phyloP scores from a whole-genome alignment of 1,140 invertebrate genomes.

The Schmidtea mediterranea region DNA sequence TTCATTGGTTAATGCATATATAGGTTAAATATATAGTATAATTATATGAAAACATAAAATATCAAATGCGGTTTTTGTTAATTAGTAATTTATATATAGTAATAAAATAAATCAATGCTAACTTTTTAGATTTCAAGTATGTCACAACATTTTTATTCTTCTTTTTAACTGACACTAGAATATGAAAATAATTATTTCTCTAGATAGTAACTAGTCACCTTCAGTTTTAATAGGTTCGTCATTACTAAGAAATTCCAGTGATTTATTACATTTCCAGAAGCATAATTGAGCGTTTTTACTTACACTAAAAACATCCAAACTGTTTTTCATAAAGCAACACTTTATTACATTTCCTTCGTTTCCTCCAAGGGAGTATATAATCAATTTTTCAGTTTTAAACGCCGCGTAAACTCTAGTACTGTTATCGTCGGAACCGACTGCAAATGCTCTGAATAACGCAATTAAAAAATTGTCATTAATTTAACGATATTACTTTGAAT shows the following conservation, averaged over 20 bases:
- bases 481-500: too few species aligned
- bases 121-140: too few species aligned
- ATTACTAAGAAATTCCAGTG: conserved; percentile 35
- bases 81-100: too few species aligned
- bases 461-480: too few species aligned
- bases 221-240: conserved; percentile 2
- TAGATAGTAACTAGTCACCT: too few species aligned
- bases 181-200: too few species aligned
- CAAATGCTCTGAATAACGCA: conserved; percentile 34
- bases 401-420: conserved; percentile 49
- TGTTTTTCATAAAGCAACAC: conserved; percentile 59
- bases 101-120: neutral
- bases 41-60: too few species aligned
- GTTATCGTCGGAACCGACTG: conserved; percentile 58
- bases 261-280: conserved; percentile 57
- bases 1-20: too few species aligned
- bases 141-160: too few species aligned
- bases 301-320: conserved; percentile 39
- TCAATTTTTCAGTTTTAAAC: conserved; percentile 40
- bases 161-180: too few species aligned
- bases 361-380: conserved; percentile 37
- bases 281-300: conserved; percentile 39
- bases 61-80: too few species aligned
- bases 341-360: conserved; percentile 52
- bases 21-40: too few species aligned